Evolutionary conservation across 1,140 invertebrate genomes (phyloP).

Genomic region (Piezodorus guildinii): DNA sequence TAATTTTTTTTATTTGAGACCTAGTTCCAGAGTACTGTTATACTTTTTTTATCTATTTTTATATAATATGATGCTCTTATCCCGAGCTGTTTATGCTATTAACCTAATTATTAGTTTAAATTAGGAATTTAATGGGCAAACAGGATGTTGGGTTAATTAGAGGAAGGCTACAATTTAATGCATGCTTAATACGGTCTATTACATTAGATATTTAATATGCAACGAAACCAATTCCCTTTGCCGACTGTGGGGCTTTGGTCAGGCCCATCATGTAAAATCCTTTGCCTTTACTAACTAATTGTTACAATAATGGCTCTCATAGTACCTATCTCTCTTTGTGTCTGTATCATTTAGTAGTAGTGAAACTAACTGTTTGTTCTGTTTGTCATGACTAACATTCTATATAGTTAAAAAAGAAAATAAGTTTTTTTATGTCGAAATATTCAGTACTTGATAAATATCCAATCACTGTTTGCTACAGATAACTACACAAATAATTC

Average conservation of each 20-base stretch:
- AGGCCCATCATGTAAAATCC: not conserved
- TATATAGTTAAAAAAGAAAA: no score
- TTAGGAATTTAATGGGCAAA: constrained; percentile 10
- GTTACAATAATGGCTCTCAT: constrained; percentile 10
- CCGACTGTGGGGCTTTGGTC: not conserved
- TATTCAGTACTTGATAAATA: no score
- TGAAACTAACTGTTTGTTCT: no score
- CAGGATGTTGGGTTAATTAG: not conserved
- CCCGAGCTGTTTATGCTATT: not conserved
- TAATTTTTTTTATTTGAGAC: no score
- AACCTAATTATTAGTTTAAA: constrained; percentile 15
- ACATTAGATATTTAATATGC: constrained; percentile 19
- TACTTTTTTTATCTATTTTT: no score
- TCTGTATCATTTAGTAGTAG: no score
- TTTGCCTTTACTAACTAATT: not conserved
- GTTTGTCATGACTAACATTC: no score
- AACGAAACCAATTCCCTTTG: constrained; percentile 5
- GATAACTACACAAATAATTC: no score
- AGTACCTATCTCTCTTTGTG: no score
- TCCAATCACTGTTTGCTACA: no score
- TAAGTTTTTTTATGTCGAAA: no score
- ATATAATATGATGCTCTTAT: not conserved
- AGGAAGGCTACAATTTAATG: constrained; percentile 12
- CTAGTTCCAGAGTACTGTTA: no score
- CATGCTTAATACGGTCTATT: constrained; percentile 17